phyloP scores from a whole-genome alignment of 2,797 vertebrate genomes.

The Acrocephalus scirpaceus region DNA sequence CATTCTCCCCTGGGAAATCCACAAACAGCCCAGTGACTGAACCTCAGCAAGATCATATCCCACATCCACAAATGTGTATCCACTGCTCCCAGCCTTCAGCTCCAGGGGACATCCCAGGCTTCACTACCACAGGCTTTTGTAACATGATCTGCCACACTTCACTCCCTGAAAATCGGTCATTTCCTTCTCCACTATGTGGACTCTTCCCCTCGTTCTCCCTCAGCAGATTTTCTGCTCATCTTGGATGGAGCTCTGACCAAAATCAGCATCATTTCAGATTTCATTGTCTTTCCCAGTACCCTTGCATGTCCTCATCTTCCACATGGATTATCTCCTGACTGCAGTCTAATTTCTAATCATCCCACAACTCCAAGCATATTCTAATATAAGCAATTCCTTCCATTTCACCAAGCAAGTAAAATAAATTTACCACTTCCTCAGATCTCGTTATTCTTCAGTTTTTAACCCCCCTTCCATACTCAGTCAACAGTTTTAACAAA shows the following conservation, averaged over 20 bases:
- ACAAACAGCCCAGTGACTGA: background rate
- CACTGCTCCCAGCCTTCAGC: background rate
- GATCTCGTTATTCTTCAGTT: background rate
- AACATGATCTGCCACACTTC: background rate
- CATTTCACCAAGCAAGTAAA: background rate
- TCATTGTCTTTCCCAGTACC: background rate
- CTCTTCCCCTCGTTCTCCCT: background rate
- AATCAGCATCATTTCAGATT: background rate
- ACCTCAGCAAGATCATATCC: background rate
- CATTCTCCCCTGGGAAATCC: background rate
- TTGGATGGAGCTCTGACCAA: background rate
- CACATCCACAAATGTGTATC: rapidly evolving
- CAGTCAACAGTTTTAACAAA: background rate
- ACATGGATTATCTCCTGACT: background rate
- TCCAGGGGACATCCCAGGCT: background rate
- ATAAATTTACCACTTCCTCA: background rate
- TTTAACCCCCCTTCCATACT: background rate
- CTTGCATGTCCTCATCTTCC: background rate
- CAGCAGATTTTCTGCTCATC: background rate
- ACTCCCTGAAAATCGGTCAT: background rate
- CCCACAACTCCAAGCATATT: background rate
- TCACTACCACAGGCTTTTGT: background rate
- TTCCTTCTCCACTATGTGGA: background rate
- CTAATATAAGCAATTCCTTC: background rate
- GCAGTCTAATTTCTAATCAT: background rate